Evolutionary conservation across 37 sponge, comb jelly and placozoan genomes (phyloP).

Genomic region (Bolinopsis microptera): DNA sequence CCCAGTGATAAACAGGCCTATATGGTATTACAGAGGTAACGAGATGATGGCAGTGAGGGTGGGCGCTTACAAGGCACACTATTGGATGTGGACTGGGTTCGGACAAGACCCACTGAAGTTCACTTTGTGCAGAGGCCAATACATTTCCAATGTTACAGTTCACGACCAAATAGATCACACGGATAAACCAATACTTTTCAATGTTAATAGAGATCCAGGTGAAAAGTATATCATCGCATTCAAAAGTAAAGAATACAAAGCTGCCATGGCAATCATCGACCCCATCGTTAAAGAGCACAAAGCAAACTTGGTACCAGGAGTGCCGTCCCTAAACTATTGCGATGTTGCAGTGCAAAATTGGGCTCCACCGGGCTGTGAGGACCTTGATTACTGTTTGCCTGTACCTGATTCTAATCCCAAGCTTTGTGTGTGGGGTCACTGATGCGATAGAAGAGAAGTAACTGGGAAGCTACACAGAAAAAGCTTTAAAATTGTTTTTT

Average conservation of each 20-base stretch:
- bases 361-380: conserved; percentile 84
- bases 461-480: too few species aligned
- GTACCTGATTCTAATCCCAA: conserved; percentile 69
- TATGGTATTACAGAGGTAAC: conserved; percentile 81
- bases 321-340: conserved; percentile 78
- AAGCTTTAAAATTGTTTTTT: too few species aligned
- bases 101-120: background rate
- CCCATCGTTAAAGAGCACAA: conserved; percentile 70
- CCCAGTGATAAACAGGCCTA: conserved; percentile 31
- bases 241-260: background rate
- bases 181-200: conserved; percentile 70
- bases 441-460: background rate
- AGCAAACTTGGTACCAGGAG: conserved; percentile 68
- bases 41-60: conserved; percentile 84
- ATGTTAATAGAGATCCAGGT: conserved; percentile 80
- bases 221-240: conserved; percentile 72
- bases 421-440: conserved; percentile 77
- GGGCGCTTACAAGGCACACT: conserved; percentile 83
- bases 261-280: background rate
- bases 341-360: conserved; percentile 82
- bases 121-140: conserved; percentile 77
- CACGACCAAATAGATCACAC: conserved; percentile 70
- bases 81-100: conserved; percentile 78
- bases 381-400: conserved; percentile 73
- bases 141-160: conserved; percentile 73